Percentiles rank a stretch among this genome's conserved stretches.
Evolutionary conservation across 2,113 vertebrate species (phyloP).

Genomic region (Syngnathus scovelli): DNA sequence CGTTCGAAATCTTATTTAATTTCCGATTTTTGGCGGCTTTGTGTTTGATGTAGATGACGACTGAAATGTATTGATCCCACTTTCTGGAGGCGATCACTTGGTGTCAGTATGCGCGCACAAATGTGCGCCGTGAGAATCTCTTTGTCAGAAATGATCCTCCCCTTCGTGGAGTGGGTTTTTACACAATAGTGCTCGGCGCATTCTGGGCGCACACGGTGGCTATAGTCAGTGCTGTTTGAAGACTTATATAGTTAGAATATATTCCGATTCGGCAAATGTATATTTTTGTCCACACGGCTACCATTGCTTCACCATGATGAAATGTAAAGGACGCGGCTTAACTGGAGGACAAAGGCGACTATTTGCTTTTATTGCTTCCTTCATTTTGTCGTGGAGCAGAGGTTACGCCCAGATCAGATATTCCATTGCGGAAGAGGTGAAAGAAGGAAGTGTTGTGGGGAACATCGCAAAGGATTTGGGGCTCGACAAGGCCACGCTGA

Average conservation of each 20-base stretch:
- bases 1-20: no score
- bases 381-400: conserved; percentile 11
- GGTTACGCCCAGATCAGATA: conserved; percentile 61
- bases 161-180: conserved; percentile 39
- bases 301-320: neutral
- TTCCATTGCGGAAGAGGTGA: conserved; percentile 62
- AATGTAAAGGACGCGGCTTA: neutral
- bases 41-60: no score
- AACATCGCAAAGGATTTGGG: conserved; percentile 66
- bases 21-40: no score
- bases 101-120: conserved; percentile 45
- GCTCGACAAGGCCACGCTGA: conserved; percentile 44
- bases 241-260: neutral
- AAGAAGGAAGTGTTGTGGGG: conserved; percentile 56
- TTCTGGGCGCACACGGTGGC: neutral
- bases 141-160: conserved; percentile 1
- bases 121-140: neutral
- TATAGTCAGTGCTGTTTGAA: neutral
- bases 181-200: neutral
- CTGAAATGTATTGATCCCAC: neutral
- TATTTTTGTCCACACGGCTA: neutral
- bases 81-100: conserved; percentile 27
- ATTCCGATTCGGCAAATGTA: neutral
- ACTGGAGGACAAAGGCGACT: neutral
- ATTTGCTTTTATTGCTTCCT: neutral